phyloP scores from a whole-genome alignment of 1,140 invertebrate genomes.

The Pseudoatta argentina region DNA sequence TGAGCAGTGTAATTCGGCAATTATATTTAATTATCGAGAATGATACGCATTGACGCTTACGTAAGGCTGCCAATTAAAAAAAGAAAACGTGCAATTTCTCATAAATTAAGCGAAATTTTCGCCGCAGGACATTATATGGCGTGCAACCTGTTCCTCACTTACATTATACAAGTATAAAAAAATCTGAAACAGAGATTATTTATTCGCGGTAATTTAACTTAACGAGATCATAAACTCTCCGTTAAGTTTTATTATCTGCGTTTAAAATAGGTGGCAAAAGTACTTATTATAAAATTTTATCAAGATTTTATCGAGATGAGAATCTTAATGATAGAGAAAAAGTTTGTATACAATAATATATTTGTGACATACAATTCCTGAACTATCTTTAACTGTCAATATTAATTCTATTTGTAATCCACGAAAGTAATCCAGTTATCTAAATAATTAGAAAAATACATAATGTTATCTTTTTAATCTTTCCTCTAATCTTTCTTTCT shows the following conservation, averaged over 20 bases:
- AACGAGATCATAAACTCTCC: constrained; percentile 64
- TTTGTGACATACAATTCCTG: neutral
- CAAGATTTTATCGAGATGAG: neutral
- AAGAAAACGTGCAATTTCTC: constrained; percentile 48
- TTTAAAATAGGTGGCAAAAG: constrained; percentile 55
- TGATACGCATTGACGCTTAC: constrained; percentile 59
- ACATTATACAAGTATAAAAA: constrained; percentile 21
- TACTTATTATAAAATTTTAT: constrained; percentile 43
- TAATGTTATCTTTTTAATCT: too few relatives aligned
- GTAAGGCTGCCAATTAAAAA: constrained; percentile 66
- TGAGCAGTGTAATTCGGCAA: constrained; percentile 58
- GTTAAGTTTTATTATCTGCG: constrained; percentile 58
- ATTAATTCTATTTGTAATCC: neutral
- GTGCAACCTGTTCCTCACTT: constrained; percentile 1
- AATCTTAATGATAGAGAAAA: neutral
- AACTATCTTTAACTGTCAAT: too few relatives aligned
- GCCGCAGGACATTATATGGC: neutral
- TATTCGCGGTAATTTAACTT: constrained; percentile 66
- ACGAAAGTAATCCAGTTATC: neutral
- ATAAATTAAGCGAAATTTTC: constrained; percentile 57
- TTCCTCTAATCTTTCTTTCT: neutral
- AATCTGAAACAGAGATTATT: constrained; percentile 58
- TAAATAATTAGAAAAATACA: too few relatives aligned
- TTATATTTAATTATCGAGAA: constrained; percentile 68
- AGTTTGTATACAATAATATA: neutral